These are phyloP conservation scores for Drosophila arizonae DNA, from an alignment of 1,140 invertebrate genomes.

Conservation along the genomic window DNA sequence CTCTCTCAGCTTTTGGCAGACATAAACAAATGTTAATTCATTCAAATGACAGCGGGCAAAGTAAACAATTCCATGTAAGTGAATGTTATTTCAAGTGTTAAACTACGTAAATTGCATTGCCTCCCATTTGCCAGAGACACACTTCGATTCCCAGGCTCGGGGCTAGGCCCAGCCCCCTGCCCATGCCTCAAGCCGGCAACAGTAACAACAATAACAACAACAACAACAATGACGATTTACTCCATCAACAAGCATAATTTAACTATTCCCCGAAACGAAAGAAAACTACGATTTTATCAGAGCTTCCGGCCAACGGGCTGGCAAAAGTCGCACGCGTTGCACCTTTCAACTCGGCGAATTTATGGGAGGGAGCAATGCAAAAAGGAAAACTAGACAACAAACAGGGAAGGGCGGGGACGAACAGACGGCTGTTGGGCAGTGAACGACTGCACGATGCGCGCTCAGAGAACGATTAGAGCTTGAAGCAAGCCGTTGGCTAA, in stretches of 20 bases:
- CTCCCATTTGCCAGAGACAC: conserved; percentile 31
- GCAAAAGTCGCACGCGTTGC: conserved; percentile 55
- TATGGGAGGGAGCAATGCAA: conserved; percentile 50
- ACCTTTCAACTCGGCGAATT: conserved; percentile 41
- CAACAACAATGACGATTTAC: neutral
- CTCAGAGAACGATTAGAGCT: neutral
- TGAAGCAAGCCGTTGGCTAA: neutral
- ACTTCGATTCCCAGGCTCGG: conserved; percentile 25
- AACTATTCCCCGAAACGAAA: conserved; percentile 46
- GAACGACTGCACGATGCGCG: neutral
- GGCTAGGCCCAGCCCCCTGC: neutral
- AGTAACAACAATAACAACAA: neutral
- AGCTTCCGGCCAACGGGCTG: conserved; percentile 38
- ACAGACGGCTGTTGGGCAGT: no score
- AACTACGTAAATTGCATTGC: conserved; percentile 54
- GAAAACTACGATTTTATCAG: conserved; percentile 61
- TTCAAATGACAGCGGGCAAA: conserved; percentile 29
- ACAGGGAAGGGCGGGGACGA: no score
- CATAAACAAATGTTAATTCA: conserved; percentile 13
- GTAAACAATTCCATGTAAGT: conserved; percentile 28
- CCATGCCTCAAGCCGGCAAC: no score
- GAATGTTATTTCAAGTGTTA: conserved; percentile 28
- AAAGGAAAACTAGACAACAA: conserved; percentile 19
- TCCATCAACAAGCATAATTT: conserved; percentile 52
- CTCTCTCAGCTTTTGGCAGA: neutral